A percentile compares a stretch with the other conserved stretches of the same genome.
Evolutionary conservation across 2,888 invertebrate species (phyloP).

Genomic region (Meteorus cinctellus): DNA sequence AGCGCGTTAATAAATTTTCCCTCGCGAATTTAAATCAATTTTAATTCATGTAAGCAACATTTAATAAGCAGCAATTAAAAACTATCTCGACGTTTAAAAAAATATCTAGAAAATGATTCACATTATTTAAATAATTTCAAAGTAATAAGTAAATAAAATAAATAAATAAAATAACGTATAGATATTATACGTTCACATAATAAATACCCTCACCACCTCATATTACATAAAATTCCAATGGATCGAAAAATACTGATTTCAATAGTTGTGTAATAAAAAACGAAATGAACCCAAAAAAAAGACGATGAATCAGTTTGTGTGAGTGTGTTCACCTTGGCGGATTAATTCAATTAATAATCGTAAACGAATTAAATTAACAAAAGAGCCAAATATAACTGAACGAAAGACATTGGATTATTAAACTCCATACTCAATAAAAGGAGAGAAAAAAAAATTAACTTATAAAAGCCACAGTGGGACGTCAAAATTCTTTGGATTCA

Average conservation of each 20-base stretch:
- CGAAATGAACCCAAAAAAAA: conserved; percentile 7
- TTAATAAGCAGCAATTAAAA: not conserved
- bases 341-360: not conserved
- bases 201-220: not conserved
- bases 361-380: not conserved
- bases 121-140: too few species aligned
- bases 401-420: conserved; percentile 13
- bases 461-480: conserved; percentile 8
- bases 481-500: conserved; percentile 33
- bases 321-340: conserved; percentile 2
- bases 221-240: conserved; percentile 7
- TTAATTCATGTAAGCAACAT: not conserved
- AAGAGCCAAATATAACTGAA: not conserved
- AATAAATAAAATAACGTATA: not conserved
- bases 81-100: too few species aligned
- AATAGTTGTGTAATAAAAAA: conserved; percentile 2
- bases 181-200: not conserved
- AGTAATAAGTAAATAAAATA: too few species aligned
- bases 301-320: conserved; percentile 21
- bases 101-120: too few species aligned
- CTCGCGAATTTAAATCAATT: not conserved
- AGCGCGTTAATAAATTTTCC: not conserved
- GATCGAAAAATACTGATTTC: not conserved
- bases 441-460: not conserved
- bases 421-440: conserved; percentile 5